These are phyloP conservation scores for Morone chrysops DNA, from an alignment of 2,113 vertebrate genomes.

Conservation along the genomic window DNA sequence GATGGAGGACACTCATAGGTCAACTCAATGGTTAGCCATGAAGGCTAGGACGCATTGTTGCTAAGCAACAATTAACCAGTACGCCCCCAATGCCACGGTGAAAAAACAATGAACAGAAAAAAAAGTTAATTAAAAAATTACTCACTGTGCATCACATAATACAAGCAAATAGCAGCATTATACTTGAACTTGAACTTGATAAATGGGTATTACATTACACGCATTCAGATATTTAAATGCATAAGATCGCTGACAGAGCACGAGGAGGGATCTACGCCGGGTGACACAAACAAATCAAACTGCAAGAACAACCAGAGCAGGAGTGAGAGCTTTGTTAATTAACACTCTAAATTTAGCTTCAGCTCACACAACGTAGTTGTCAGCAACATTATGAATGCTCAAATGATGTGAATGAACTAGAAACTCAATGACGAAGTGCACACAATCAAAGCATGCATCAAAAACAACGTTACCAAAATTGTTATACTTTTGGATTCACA, in stretches of 20 bases:
- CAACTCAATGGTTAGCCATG: too few species aligned
- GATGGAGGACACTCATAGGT: too few species aligned
- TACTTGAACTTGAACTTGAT: background rate
- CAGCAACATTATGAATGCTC: slow-evolving; percentile 51
- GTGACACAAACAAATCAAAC: slow-evolving; percentile 62
- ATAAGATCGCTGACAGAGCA: background rate
- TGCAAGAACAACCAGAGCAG: slow-evolving; percentile 46
- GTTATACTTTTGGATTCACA: too few species aligned
- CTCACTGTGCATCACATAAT: background rate
- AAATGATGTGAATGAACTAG: slow-evolving; percentile 49
- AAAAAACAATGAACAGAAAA: too few species aligned
- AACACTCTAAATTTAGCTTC: slow-evolving; percentile 73
- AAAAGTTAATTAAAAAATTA: too few species aligned
- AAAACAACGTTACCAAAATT: background rate
- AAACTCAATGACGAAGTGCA: slow-evolving; percentile 11
- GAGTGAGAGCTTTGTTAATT: slow-evolving; percentile 66
- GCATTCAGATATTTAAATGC: slow-evolving; percentile 10
- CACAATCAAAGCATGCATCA: background rate
- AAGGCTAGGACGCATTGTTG: too few species aligned
- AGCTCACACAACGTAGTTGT: slow-evolving; percentile 54
- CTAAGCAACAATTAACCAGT: too few species aligned
- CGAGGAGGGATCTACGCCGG: slow-evolving; percentile 2
- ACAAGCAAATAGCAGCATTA: background rate
- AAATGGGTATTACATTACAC: background rate
- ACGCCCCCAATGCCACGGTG: too few species aligned